phyloP scores from a whole-genome alignment of 2,113 vertebrate species.

The Mus pahari region DNA sequence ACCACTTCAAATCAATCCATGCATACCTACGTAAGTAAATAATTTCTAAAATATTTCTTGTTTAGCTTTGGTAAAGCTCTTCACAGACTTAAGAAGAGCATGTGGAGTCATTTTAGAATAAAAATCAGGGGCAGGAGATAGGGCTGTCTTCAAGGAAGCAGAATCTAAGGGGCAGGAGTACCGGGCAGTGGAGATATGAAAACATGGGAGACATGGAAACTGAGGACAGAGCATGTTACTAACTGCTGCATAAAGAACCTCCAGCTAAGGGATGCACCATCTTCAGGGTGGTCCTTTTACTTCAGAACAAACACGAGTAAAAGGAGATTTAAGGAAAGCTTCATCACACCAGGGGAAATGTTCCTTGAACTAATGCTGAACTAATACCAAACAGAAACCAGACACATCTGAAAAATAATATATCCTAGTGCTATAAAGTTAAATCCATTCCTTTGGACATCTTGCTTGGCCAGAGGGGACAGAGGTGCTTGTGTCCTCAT shows the following conservation, averaged over 20 bases:
- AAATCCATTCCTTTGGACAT: background rate
- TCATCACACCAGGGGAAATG: background rate
- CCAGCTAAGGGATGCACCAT: background rate
- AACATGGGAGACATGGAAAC: background rate
- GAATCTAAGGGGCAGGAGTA: background rate
- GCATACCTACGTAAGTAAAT: background rate
- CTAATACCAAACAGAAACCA: background rate
- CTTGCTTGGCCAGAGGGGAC: too few relatives aligned
- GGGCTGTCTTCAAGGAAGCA: background rate
- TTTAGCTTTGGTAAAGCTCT: background rate
- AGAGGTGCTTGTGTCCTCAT: background rate
- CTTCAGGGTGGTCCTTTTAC: background rate
- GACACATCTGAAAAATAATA: background rate
- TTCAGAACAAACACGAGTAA: background rate
- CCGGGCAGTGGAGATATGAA: background rate
- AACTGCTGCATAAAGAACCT: background rate
- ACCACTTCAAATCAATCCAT: background rate
- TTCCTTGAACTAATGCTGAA: background rate
- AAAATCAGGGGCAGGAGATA: constrained; percentile 8
- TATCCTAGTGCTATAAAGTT: background rate
- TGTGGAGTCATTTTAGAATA: background rate
- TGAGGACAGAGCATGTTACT: background rate
- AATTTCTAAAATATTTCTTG: constrained; percentile 13
- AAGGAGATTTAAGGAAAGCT: background rate
- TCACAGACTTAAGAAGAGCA: background rate